Evolutionary conservation across 2,888 invertebrate species (phyloP).

Genomic region (Orthosia gothica): DNA sequence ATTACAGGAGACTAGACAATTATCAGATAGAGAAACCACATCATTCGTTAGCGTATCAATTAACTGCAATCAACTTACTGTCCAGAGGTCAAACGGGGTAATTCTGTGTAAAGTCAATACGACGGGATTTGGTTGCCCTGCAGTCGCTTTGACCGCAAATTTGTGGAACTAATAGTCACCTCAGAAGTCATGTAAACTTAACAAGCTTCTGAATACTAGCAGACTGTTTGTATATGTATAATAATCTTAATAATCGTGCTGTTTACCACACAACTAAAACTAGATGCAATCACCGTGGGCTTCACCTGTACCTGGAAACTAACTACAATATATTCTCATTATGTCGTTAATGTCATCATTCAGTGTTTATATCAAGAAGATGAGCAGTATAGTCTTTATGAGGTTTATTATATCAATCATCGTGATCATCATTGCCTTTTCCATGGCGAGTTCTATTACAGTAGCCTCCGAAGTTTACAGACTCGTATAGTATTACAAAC

Average conservation of each 20-base stretch:
- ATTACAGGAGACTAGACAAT: background rate
- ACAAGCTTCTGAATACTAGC: background rate
- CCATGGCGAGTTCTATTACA: no score
- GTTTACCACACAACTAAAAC: background rate
- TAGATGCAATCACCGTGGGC: background rate
- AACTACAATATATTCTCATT: background rate
- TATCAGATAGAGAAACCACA: background rate
- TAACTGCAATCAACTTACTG: constrained; percentile 14
- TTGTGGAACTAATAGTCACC: background rate
- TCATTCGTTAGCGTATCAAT: background rate
- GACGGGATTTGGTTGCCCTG: background rate
- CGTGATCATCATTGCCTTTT: no score
- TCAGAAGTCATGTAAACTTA: background rate
- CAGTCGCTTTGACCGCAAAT: constrained; percentile 5
- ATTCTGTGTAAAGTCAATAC: constrained; percentile 6
- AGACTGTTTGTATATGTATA: background rate
- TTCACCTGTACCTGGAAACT: background rate
- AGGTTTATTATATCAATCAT: no score
- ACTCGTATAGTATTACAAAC: no score
- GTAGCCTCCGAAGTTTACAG: no score
- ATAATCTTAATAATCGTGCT: background rate
- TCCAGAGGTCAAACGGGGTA: constrained; percentile 5
- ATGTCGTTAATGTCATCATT: background rate
- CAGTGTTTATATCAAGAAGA: background rate
- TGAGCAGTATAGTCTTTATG: background rate